Percentiles rank a stretch among this genome's conserved stretches.
Conservation (phyloP, 2,888 invertebrate genomes). For the Noctua pronuba region DNA sequence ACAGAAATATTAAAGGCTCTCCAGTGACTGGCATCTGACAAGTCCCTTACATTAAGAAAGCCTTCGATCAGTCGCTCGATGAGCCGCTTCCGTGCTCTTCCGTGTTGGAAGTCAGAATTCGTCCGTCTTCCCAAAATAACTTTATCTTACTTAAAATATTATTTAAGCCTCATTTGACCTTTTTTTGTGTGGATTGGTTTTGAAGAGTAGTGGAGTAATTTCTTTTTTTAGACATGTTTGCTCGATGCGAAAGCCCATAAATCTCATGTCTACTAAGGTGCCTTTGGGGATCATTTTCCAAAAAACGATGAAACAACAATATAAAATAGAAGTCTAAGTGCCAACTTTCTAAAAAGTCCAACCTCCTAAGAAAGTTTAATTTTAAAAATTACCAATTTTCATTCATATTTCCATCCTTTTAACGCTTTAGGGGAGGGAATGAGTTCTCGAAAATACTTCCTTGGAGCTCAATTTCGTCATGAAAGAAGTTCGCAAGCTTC, state of each 20-base stretch:
- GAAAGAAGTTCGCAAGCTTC: neutral
- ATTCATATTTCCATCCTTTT: neutral
- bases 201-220: neutral
- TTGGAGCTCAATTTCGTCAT: neutral
- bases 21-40: slow-evolving; percentile 27
- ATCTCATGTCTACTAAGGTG: neutral
- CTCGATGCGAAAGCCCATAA: neutral
- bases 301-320: neutral
- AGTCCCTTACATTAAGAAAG: slow-evolving; percentile 16
- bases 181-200: neutral
- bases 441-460: neutral
- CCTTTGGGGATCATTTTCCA: neutral
- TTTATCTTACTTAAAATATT: neutral
- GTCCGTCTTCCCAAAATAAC: neutral
- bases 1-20: slow-evolving; percentile 4
- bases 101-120: neutral
- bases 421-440: neutral
- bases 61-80: neutral
- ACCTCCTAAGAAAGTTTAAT: neutral
- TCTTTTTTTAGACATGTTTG: neutral
- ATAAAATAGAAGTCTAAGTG: too few relatives aligned
- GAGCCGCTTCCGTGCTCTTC: neutral
- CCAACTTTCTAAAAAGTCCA: neutral
- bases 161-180: neutral
- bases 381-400: neutral